Conservation (phyloP, 1,140 invertebrate genomes). For the Temnothorax curvispinosus region DNA sequence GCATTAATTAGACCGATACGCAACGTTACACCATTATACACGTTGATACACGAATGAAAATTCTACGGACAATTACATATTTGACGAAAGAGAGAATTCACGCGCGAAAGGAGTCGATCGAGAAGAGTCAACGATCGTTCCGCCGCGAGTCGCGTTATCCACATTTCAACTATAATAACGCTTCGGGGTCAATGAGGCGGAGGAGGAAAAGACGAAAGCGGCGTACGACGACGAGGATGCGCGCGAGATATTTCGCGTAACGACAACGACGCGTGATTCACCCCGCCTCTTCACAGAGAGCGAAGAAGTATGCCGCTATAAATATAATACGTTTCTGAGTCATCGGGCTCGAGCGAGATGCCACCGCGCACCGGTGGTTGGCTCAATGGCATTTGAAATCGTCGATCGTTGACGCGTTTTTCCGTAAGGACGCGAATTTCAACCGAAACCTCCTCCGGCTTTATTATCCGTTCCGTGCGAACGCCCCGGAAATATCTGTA, state of each 20-base stretch:
- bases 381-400: slow-evolving; percentile 52
- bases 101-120: background rate
- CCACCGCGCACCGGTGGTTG: slow-evolving; percentile 21
- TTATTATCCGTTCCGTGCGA: slow-evolving; percentile 25
- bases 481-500: background rate
- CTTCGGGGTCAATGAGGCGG: background rate
- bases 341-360: slow-evolving; percentile 45
- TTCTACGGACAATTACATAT: no score
- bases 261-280: slow-evolving; percentile 43
- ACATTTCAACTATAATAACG: background rate
- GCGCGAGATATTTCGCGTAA: slow-evolving; percentile 33
- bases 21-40: background rate
- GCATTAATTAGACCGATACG: slow-evolving; percentile 5
- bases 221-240: background rate
- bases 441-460: background rate
- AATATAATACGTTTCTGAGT: slow-evolving; percentile 57
- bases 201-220: background rate
- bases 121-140: background rate
- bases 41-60: background rate
- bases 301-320: slow-evolving; percentile 50
- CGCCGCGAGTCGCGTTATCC: background rate
- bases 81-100: background rate
- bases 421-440: background rate
- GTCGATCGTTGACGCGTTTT: slow-evolving; percentile 21
- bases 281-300: slow-evolving; percentile 35